Evolutionary conservation across 2,113 vertebrate genomes (phyloP).

Genomic region (Toxotes jaculatrix): DNA sequence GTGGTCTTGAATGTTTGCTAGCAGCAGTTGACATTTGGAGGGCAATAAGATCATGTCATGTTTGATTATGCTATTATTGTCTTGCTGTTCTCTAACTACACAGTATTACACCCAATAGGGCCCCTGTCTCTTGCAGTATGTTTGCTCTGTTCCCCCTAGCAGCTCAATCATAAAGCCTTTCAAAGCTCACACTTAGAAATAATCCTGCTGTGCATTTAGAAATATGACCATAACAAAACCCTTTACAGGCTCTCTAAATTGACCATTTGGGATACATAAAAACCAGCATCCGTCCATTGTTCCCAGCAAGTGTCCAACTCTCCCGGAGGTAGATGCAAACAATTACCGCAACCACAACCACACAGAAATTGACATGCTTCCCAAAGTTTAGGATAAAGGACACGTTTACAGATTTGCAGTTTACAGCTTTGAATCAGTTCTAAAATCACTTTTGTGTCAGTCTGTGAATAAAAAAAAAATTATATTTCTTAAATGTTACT

Average conservation of each 20-base stretch:
- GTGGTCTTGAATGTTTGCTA: conserved; percentile 54
- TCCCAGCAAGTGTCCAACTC: conserved; percentile 37
- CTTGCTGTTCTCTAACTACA: conserved; percentile 56
- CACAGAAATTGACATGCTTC: conserved; percentile 6
- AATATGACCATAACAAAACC: conserved; percentile 65
- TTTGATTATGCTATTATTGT: conserved; percentile 70
- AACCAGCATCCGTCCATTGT: conserved; percentile 52
- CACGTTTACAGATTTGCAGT: conserved; percentile 12
- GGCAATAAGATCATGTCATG: conserved; percentile 61
- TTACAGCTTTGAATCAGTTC: background rate
- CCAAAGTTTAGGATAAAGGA: conserved; percentile 26
- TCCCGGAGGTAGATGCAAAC: conserved; percentile 38
- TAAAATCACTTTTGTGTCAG: background rate
- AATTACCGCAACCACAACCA: conserved; percentile 27
- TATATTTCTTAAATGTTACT: background rate
- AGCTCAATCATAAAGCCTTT: conserved; percentile 53
- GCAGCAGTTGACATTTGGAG: conserved; percentile 59
- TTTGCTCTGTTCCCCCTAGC: conserved; percentile 57
- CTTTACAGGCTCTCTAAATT: conserved; percentile 56
- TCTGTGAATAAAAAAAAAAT: background rate
- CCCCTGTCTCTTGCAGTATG: conserved; percentile 49
- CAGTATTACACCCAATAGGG: conserved; percentile 50
- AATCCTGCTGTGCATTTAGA: conserved; percentile 64
- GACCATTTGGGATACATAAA: conserved; percentile 63
- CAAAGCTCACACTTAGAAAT: conserved; percentile 49